phyloP scores from a whole-genome alignment of 2,113 vertebrate genomes.

The Pitta sordida region DNA sequence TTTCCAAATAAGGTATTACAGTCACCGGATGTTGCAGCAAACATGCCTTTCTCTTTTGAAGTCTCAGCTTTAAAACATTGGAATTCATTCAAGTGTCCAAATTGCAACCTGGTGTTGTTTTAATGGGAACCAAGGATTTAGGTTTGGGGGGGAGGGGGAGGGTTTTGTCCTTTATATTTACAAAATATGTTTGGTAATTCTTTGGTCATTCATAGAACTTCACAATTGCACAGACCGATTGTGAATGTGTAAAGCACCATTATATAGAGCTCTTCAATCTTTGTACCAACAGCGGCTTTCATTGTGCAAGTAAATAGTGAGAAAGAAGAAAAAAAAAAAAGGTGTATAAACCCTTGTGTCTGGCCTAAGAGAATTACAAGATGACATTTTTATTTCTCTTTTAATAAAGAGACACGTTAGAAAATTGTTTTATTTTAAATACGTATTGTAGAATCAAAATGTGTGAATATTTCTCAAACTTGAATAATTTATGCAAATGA shows the following conservation, averaged over 20 bases:
- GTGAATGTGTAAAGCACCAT: conserved; percentile 81
- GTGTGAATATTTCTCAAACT: conserved; percentile 74
- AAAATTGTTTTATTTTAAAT: conserved; percentile 85
- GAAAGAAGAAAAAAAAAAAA: conserved; percentile 65
- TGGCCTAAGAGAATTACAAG: conserved; percentile 82
- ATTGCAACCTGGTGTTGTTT: conserved; percentile 88
- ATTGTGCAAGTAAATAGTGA: conserved; percentile 77
- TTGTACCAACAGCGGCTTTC: conserved; percentile 84
- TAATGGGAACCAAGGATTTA: conserved; percentile 77
- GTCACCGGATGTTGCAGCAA: conserved; percentile 82
- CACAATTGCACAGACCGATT: conserved; percentile 77
- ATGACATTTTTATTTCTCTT: conserved; percentile 87
- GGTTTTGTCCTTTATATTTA: conserved; percentile 66
- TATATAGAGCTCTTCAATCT: conserved; percentile 75
- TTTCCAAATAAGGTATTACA: conserved; percentile 71
- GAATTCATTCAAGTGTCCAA: conserved; percentile 85
- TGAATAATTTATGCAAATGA: conserved; percentile 75
- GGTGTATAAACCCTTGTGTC: conserved; percentile 75
- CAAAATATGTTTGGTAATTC: conserved; percentile 78
- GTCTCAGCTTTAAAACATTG: conserved; percentile 88
- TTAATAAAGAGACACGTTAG: conserved; percentile 90
- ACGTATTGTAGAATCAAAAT: conserved; percentile 78
- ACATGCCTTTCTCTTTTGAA: conserved; percentile 81
- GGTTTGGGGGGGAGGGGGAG: not conserved
- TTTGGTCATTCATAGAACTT: conserved; percentile 81